Conservation (phyloP, 2,888 invertebrate species). For the Polydesmus complanatus region DNA sequence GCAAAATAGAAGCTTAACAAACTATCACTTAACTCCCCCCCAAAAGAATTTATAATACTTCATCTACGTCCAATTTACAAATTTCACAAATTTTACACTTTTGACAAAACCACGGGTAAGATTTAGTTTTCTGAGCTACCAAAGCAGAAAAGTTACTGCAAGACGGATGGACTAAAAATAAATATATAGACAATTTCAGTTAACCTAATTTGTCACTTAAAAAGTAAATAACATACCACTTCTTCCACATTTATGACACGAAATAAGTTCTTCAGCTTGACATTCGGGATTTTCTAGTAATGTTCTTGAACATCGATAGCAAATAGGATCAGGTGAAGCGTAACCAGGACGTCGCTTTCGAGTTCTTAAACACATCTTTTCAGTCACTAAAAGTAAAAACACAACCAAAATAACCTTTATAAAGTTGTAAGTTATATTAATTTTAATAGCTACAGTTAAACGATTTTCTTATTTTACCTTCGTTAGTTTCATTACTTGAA, state of each 20-base stretch:
- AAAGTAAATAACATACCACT: slow-evolving; percentile 1
- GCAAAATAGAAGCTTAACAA: neutral
- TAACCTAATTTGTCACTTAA: neutral
- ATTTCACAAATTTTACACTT: slow-evolving; percentile 12
- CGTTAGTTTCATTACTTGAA: neutral
- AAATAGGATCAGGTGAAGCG: neutral
- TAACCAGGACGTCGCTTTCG: neutral
- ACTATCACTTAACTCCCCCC: neutral
- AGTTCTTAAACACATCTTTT: neutral
- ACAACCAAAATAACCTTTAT: neutral
- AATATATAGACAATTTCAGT: neutral
- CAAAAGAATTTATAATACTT: neutral
- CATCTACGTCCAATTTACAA: slow-evolving; percentile 1
- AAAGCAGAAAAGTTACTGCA: slow-evolving; percentile 1
- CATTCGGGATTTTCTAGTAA: slow-evolving; percentile 2
- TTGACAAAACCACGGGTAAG: slow-evolving; percentile 10
- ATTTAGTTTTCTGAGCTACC: slow-evolving; percentile 4
- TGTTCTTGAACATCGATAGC: neutral
- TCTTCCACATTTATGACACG: neutral
- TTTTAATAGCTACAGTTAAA: no score
- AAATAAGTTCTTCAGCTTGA: neutral
- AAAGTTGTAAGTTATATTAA: neutral
- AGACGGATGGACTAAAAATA: slow-evolving; percentile 9
- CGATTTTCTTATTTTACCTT: neutral
- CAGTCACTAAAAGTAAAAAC: neutral